Conservation (phyloP, 2,888 invertebrate species). For the Parascotia fuliginaria region DNA sequence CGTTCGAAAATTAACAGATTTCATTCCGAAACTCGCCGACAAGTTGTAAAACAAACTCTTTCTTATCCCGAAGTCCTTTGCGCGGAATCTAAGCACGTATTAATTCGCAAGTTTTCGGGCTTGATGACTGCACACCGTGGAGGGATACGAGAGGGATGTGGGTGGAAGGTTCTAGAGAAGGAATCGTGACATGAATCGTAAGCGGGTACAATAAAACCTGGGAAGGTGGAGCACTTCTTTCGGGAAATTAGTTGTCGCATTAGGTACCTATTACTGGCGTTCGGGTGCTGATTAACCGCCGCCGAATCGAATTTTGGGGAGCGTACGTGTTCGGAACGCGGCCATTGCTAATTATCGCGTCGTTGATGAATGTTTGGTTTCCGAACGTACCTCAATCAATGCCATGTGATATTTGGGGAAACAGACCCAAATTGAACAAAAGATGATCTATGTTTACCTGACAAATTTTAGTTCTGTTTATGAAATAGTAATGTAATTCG, state of each 20-base stretch:
- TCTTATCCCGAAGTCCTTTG: conserved; percentile 37
- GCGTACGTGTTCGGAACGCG: conserved; percentile 46
- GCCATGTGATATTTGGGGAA: conserved; percentile 24
- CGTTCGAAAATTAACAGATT: conserved; percentile 52
- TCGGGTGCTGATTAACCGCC: conserved; percentile 61
- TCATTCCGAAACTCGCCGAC: conserved; percentile 39
- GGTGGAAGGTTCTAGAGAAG: conserved; percentile 15
- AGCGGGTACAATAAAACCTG: conserved; percentile 68
- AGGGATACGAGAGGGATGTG: conserved; percentile 20
- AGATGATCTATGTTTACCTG: conserved; percentile 4
- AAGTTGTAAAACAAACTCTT: conserved; percentile 45
- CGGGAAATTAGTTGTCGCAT: conserved; percentile 83
- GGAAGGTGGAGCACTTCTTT: conserved; percentile 67
- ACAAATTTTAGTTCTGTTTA: not conserved
- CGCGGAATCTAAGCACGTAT: conserved; percentile 74
- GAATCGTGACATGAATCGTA: conserved; percentile 71
- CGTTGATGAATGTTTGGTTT: conserved; percentile 49
- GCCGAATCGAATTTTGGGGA: conserved; percentile 46
- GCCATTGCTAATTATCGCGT: conserved; percentile 45
- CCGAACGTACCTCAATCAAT: conserved; percentile 45
- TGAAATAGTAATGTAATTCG: no score
- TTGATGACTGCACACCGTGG: conserved; percentile 69
- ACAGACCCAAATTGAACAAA: conserved; percentile 1
- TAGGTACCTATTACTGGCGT: conserved; percentile 69
- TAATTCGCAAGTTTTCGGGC: conserved; percentile 78